Base-by-base conservation (phyloP, 1,140 invertebrate genomes). In the Papilio polyxenes region DNA sequence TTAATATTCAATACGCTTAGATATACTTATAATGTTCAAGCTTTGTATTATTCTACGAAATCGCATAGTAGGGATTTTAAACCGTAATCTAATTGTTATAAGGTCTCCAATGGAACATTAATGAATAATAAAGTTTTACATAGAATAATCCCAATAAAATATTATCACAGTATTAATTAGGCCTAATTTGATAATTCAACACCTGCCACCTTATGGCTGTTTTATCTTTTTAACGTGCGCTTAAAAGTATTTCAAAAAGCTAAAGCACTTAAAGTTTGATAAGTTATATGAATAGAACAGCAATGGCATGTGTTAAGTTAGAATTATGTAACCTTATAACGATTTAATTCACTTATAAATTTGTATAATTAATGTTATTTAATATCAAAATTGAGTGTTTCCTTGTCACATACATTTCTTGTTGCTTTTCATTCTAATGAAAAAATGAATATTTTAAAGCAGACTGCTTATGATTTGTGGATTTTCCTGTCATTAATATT, bases 141-240 rank as follows among this genome's bases (percentile, higher is more conserved):
- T 20, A 31, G 51, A 51, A 51, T 78, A 78, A 79, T 79, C 77
- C 40, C 77, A 79, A 79, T 79, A 79, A 79, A 79, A 62, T 79
- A 79, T 20, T 62, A 79, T 79, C 31, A 37, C 53, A 59, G 77
- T 79, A 48, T 62, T 79, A 79, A 79, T 79, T 79, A 79, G 77
- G 15, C 75, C 75, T 77, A 77, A 79, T 79, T 79, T 79, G 77
- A 79, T 79, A 79, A 62, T 59, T 62, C 56, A 59, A 79, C 77
- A 79, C 77, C 77, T 79, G 77, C 56, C 65, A 37, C 75, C 75
- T 77, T 59, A 62, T 62, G 8, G 56, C 77, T 65, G 56, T 79
- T 79, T 79, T 79, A 79, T 79, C 77, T 79, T 53, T 69, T 77
- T 77, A 77, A 77, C 49, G 75, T 37, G 75, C 48, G 49, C 75